Percentiles rank a stretch among this genome's conserved stretches.
These are phyloP conservation scores for Venustaconcha ellipsiformis DNA, from an alignment of 1,140 invertebrate species.

Conservation along the genomic window DNA sequence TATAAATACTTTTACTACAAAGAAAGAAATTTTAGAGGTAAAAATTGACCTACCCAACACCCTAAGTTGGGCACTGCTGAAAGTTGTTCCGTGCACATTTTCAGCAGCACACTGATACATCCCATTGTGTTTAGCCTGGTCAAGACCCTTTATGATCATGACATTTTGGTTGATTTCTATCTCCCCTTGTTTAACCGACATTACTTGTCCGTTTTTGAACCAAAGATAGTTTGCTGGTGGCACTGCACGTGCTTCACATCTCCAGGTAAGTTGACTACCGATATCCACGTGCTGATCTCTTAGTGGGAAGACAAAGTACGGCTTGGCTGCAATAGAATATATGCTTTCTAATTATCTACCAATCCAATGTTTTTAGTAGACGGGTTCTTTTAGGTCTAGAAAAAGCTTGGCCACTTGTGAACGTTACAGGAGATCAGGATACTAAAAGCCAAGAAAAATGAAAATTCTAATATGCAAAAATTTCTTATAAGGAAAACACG, in stretches of 20 bases:
- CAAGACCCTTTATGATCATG: conserved; percentile 13
- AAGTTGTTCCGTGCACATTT: conserved; percentile 88
- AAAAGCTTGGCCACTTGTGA: too few relatives aligned
- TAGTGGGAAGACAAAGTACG: conserved; percentile 93
- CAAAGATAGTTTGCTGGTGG: conserved; percentile 93
- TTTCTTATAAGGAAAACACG: too few relatives aligned
- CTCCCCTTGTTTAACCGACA: conserved; percentile 22
- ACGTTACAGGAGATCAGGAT: too few relatives aligned
- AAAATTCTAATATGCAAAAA: too few relatives aligned
- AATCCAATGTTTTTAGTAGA: too few relatives aligned
- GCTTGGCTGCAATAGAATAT: conserved; percentile 76
- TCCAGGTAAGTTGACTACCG: conserved; percentile 87
- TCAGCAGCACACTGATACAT: conserved; percentile 93
- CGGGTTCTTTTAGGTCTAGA: too few relatives aligned
- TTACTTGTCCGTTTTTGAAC: conserved; percentile 79
- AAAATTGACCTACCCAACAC: conserved; percentile 71
- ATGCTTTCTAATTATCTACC: not conserved
- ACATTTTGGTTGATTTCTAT: conserved; percentile 25
- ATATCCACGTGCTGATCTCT: conserved; percentile 91
- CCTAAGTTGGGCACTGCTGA: conserved; percentile 89
- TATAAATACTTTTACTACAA: too few relatives aligned
- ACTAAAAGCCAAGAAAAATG: too few relatives aligned
- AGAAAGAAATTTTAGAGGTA: too few relatives aligned
- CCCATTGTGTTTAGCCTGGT: conserved; percentile 75
- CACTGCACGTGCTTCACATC: conserved; percentile 96